Base-by-base conservation (phyloP, 2,888 invertebrate species). In the Thecophora atra region DNA sequence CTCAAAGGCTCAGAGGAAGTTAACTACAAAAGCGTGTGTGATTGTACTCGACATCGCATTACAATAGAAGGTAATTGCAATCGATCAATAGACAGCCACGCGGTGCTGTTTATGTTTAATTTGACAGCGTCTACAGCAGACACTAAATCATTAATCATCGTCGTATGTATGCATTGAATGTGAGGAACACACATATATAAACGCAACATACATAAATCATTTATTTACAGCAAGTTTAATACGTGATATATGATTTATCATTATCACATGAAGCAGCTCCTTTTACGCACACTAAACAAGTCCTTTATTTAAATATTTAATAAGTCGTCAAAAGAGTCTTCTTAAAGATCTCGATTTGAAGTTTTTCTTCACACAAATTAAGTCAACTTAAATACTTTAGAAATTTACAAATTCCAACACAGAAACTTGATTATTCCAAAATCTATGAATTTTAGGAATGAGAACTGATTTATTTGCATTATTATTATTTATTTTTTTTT, bases 181-280 rank as follows among this genome's bases (percentile, higher is more conserved):
- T 58, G 28, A 24, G 58, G 26, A 17, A 28, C 26, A 11, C 13
- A 58, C 26, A 26, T 17, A 58, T 37, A 2, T 37, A 37, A 37
- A 37, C 6, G 37, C 37, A 11, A 37, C 56, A 58, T 17, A 24
- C 58, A 28, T 58, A 58, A 58, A 26, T 58, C 58, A 58, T 15
- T 58, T 58, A 58, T 58, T 58, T 26, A 58, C 17, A 58, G 15
- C 58, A 1, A 24, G 28, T 24, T 26, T 26, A 58, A 24, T 28
- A 13, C 5, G 26, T 58, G 58, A 58, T 58, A 28, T 58, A 58
- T 58, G 58, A 28, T 28, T 58, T 28, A 58, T 24, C 15, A 28
- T 15, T 13, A 28, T 24, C 58, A 24, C 5, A 58, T 26, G 58
- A 15, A 26, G 26, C 58, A 13, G 47, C 47, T 5, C 13, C 4